Evolutionary conservation across 2,888 invertebrate species (phyloP), one percentile per base, ranked within the genome.

Genomic region (Caenorhabditis drosophilae): DNA sequence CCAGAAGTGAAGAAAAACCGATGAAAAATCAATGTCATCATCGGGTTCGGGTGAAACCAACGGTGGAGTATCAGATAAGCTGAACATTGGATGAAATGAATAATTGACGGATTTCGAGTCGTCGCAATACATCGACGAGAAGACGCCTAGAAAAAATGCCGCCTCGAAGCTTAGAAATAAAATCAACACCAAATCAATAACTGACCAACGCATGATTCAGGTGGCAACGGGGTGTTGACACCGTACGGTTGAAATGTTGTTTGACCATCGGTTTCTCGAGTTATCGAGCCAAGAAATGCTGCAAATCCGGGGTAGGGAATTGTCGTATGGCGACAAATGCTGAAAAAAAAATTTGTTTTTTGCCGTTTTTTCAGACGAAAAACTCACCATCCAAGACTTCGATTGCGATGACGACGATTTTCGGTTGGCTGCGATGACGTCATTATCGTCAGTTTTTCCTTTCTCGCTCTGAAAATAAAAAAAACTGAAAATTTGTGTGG

Each of bases 241-340:
- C 66, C 66, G 27, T 47, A 66, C 9, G 66, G 66, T 27, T 55
- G 66, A 44, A 66, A 66, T 18, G 66, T 59, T 11, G 66, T 66
- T 22, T 55, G 51, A 7, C 66, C 66, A 4, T 51, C 56, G 3
- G 55, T 40, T 4, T 34, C 48, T 1, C 49, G 18, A 1, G 51
- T 56, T 12, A 66, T 66, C 2, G 59, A 55, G 3, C 66, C 66
- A 7, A 66, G 26, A 18, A 40, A 66, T 1, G 66, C 66, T 0
- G 59, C 55, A 26, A 66, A 66, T 23, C 59, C 59, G 15, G 66
- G 66, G 12, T 56, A 44, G 0, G 64, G 64, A 9, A 45, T 49
- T 20, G 63, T 50, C 1, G 63, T 53, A 25, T 59, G 40, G 26
- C 59, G 41, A 4, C 59, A 56, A 18, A 66, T 55, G 26, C 50